Conservation (phyloP, 2,113 vertebrate genomes). For the Bothrops jararaca region DNA sequence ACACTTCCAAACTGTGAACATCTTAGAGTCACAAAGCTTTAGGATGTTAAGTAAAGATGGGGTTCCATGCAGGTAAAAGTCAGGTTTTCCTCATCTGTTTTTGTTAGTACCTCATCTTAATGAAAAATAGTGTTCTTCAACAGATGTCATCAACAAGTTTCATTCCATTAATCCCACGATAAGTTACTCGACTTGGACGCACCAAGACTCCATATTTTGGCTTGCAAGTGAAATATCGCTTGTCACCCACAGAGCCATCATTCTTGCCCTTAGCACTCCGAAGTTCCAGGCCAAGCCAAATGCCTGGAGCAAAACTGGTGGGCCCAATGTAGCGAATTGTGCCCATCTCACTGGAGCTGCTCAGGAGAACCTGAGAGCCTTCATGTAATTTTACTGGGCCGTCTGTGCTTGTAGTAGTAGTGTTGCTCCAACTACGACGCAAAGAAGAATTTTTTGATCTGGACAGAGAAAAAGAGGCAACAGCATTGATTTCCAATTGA, state of each 20-base stretch:
- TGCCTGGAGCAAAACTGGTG: conserved; percentile 84
- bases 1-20: background rate
- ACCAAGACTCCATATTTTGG: conserved; percentile 85
- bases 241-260: conserved; percentile 84
- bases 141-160: conserved; percentile 81
- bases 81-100: background rate
- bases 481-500: background rate
- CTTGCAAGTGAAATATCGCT: conserved; percentile 88
- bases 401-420: conserved; percentile 30
- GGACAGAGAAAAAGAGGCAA: background rate
- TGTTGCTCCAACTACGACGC: conserved; percentile 79
- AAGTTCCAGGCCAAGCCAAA: conserved; percentile 94
- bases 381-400: conserved; percentile 75
- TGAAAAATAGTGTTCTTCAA: conserved; percentile 46
- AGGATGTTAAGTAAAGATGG: conserved; percentile 19
- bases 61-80: background rate
- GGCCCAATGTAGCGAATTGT: conserved; percentile 87
- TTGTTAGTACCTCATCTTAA: rapidly evolving
- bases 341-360: conserved; percentile 90
- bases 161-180: conserved; percentile 87
- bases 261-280: conserved; percentile 87
- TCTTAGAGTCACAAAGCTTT: conserved; percentile 8
- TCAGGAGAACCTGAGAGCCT: conserved; percentile 91
- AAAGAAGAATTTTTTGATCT: conserved; percentile 75
- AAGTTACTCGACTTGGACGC: conserved; percentile 88